phyloP scores from a whole-genome alignment of 2,888 invertebrate genomes.

The Eremobia ochroleuca region DNA sequence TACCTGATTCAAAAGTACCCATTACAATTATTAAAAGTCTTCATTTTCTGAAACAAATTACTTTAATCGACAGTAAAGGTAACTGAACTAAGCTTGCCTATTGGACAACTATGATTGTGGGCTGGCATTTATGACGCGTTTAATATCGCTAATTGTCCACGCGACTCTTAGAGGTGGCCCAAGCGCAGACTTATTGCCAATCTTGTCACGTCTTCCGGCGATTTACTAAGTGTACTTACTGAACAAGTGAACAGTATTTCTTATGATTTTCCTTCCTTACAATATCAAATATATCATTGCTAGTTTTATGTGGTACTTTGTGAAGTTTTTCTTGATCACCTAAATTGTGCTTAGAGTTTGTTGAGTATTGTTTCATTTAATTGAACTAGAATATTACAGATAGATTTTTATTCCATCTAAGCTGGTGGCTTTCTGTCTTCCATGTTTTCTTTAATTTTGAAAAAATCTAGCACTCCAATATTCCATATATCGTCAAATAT shows the following conservation, averaged over 20 bases:
- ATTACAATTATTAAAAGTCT: not conserved
- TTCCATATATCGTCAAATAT: not conserved
- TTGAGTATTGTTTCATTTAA: not conserved
- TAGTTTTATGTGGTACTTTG: slow-evolving; percentile 18
- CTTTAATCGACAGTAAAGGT: not conserved
- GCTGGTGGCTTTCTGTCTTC: not conserved
- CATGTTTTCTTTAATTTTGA: not conserved
- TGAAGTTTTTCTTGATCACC: slow-evolving; percentile 27
- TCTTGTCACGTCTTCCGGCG: slow-evolving; percentile 49
- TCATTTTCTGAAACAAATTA: not conserved
- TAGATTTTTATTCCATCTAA: not conserved
- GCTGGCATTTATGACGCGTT: slow-evolving; percentile 35
- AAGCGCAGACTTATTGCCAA: slow-evolving; percentile 18
- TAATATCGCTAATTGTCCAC: slow-evolving; percentile 49
- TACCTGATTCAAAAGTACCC: not conserved
- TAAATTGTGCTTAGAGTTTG: slow-evolving; percentile 14
- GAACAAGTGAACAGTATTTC: slow-evolving; percentile 36
- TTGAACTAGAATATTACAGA: not conserved
- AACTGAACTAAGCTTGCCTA: not conserved
- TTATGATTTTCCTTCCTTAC: slow-evolving; percentile 39
- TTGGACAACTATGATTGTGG: slow-evolving; percentile 7
- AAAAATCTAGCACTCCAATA: not conserved
- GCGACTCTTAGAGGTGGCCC: slow-evolving; percentile 44
- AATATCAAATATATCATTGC: slow-evolving; percentile 16
- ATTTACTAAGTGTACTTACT: slow-evolving; percentile 26